These are phyloP conservation scores for Chamaea fasciata DNA, from an alignment of 2,113 vertebrate species.

Conservation along the genomic window DNA sequence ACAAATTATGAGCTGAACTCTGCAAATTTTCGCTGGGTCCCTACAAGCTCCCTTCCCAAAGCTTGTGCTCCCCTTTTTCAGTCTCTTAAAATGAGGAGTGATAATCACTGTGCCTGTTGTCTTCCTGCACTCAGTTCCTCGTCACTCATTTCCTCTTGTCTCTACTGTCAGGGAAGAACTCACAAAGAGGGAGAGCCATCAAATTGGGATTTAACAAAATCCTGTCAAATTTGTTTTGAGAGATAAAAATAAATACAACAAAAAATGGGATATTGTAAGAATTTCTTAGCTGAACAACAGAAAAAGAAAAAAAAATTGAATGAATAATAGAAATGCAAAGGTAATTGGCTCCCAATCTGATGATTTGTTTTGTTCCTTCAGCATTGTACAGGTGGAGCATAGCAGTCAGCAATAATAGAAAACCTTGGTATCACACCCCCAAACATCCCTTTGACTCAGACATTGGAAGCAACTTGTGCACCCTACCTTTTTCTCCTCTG, in stretches of 20 bases:
- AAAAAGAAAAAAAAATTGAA: background rate
- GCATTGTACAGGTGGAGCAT: background rate
- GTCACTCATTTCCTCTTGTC: background rate
- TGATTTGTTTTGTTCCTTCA: background rate
- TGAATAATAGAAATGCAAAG: background rate
- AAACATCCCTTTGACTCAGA: background rate
- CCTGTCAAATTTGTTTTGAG: background rate
- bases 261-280: background rate
- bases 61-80: background rate
- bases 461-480: fast-evolving
- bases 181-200: background rate
- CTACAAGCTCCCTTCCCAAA: background rate
- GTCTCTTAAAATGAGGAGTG: background rate
- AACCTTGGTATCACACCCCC: fast-evolving
- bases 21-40: background rate
- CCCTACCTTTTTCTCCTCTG: background rate
- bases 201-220: background rate
- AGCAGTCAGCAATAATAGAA: background rate
- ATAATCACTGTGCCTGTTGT: background rate
- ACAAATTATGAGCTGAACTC: background rate
- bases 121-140: background rate
- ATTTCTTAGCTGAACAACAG: background rate
- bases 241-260: too few species aligned
- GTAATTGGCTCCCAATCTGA: background rate
- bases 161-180: background rate